phyloP scores from a whole-genome alignment of 1,140 invertebrate species.

The Apis mellifera region DNA sequence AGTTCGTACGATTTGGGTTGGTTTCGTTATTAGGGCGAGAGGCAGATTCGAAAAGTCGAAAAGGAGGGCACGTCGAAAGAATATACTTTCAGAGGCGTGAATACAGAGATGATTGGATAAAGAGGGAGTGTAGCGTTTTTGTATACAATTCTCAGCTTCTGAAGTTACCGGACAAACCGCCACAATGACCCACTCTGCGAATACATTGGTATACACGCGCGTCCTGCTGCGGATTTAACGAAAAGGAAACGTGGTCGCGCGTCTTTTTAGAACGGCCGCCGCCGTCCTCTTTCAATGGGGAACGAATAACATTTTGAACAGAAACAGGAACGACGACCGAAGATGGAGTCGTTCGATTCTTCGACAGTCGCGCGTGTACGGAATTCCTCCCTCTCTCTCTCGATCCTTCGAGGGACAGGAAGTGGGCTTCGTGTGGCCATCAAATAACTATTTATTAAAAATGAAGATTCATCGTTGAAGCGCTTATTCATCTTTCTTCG shows the following conservation, averaged over 20 bases:
- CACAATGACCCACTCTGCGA: slow-evolving; percentile 53
- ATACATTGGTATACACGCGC: slow-evolving; percentile 28
- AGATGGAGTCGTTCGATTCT: slow-evolving; percentile 58
- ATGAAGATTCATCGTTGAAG: too few species aligned
- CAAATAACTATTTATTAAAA: slow-evolving; percentile 28
- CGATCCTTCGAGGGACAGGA: slow-evolving; percentile 1
- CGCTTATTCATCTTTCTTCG: too few species aligned
- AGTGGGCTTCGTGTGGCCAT: slow-evolving; percentile 51
- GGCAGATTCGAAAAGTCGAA: slow-evolving; percentile 41
- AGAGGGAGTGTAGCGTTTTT: slow-evolving; percentile 59
- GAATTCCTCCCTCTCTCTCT: background rate
- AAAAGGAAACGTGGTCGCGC: slow-evolving; percentile 36
- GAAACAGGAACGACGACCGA: slow-evolving; percentile 5
- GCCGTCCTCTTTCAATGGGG: slow-evolving; percentile 43
- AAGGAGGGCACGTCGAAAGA: slow-evolving; percentile 13
- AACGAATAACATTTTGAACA: slow-evolving; percentile 43
- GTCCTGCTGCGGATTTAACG: slow-evolving; percentile 33
- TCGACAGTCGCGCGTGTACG: background rate
- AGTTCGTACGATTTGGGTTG: background rate
- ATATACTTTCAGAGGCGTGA: slow-evolving; percentile 61
- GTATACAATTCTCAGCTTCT: slow-evolving; percentile 50
- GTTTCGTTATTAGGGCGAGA: slow-evolving; percentile 44
- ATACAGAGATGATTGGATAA: slow-evolving; percentile 71
- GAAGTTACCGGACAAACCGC: slow-evolving; percentile 51
- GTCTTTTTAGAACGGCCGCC: slow-evolving; percentile 6